Percentiles rank a stretch among this genome's conserved stretches.
Conservation (phyloP, 2,888 invertebrate genomes). For the Ochropleura plecta region DNA sequence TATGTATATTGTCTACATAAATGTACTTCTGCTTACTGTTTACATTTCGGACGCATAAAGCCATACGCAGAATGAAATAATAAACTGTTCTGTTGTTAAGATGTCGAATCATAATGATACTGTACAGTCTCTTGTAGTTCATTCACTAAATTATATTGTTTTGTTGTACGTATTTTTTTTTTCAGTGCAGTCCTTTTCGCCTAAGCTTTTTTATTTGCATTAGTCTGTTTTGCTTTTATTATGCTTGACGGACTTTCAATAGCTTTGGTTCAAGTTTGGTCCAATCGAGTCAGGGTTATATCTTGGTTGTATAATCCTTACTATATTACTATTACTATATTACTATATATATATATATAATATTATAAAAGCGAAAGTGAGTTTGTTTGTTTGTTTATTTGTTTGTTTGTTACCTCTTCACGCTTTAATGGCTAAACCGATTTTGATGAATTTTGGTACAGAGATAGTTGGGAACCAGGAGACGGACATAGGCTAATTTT, state of each 20-base stretch:
- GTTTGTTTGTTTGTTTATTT: no score
- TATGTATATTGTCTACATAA: conserved; percentile 27
- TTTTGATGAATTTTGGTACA: no score
- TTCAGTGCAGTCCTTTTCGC: background rate
- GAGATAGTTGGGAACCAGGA: no score
- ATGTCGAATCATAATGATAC: conserved; percentile 24
- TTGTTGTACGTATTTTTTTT: background rate
- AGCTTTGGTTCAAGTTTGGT: conserved; percentile 20
- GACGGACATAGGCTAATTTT: no score
- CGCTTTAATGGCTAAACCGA: no score
- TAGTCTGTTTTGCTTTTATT: background rate
- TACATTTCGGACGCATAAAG: conserved; percentile 21
- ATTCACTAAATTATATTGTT: conserved; percentile 15
- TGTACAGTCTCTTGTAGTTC: conserved; percentile 18
- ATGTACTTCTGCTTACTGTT: conserved; percentile 31
- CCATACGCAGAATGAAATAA: conserved; percentile 20
- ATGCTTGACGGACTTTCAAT: conserved; percentile 14
- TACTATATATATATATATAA: no score
- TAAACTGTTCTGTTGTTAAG: conserved; percentile 41
- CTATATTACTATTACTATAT: no score
- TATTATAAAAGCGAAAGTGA: no score
- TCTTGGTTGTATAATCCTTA: conserved; percentile 40
- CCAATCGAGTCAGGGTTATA: background rate
- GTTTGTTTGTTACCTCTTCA: no score
- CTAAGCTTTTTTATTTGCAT: background rate